Base-by-base conservation (phyloP, 92 coral and sea anemone genomes). In the Isaurus tuberculatus region DNA sequence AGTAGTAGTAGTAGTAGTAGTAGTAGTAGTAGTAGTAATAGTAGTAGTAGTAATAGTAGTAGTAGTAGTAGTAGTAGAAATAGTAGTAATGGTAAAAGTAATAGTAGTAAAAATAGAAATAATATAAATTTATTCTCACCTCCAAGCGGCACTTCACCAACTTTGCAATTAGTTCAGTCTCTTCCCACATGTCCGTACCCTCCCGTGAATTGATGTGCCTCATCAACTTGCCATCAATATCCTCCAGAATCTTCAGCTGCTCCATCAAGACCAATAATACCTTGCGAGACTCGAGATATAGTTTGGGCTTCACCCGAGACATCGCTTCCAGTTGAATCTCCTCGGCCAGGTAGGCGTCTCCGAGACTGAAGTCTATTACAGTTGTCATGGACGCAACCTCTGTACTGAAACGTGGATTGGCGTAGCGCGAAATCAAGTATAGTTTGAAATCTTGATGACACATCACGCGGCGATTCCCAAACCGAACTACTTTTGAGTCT, bases 121-220 rank as follows among this genome's bases (percentile, higher is more conserved):
- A 19, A 16, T 53, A 19, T 5, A 16, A 20, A 16, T 43, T 17
- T 0, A 19, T n/a, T 37, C 84, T 79, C 72, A 95, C 98, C 96
- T 95, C 94, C 60, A 94, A 71, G 40, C 98, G 87, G 71, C 96
- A 91, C 48, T 92, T 92, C 68, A 95, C 98, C 53, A 95, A 87
- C 14, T 95, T 93, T 19, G 98, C 98, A 53, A 95, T 95, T 25
- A 94, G 90, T 67, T 94, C 96, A 42, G 98, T 94, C 87, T 95
- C 98, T 28, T 95, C 94, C 98, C 98, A 95, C 74, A 95, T 92
- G 71, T 94, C 92, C 2, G 96, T 95, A 9, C 98, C 98, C 65
- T 92, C 94, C 16, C 93, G 87, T 20, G 91, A 83, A 69, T 92
- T 90, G 53, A 95, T 89, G 44, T 91, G 84, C 10, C 84, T 87